Percentiles rank a stretch among this genome's conserved stretches.
Evolutionary conservation across 2,797 vertebrate genomes (phyloP).

Genomic region (Hephaestus fuliginosus): DNA sequence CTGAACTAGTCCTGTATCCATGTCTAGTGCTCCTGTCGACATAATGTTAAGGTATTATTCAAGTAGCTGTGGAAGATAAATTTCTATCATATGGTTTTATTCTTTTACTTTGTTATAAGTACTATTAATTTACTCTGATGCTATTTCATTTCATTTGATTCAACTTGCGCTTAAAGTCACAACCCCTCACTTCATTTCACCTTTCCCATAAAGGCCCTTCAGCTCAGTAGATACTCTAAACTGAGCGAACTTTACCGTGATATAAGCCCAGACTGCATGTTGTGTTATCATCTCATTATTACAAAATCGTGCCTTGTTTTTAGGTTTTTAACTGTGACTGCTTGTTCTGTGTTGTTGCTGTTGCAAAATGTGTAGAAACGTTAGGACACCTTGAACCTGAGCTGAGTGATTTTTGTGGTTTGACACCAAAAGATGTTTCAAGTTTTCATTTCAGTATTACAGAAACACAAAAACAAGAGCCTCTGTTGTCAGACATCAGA

Average conservation of each 20-base stretch:
- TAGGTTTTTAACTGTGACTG: not conserved
- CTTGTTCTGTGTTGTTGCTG: not conserved
- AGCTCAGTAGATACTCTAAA: no score
- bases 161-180: not conserved
- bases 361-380: not conserved
- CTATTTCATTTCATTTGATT: not conserved
- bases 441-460: not conserved
- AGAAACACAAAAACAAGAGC: not conserved
- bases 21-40: not conserved
- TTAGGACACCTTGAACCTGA: not conserved
- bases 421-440: not conserved
- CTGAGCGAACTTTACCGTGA: not conserved
- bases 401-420: rapidly evolving
- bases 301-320: not conserved
- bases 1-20: no score
- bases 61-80: not conserved
- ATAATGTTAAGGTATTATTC: not conserved
- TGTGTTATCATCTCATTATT: not conserved
- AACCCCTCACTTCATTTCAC: not conserved
- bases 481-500: constrained; percentile 3
- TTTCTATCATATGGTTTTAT: not conserved
- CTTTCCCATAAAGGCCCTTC: not conserved
- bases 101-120: not conserved
- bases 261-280: not conserved
- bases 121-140: no score